These are phyloP conservation scores for Cryptocephalus primarius DNA, from an alignment of 2,888 invertebrate species.

Conservation along the genomic window DNA sequence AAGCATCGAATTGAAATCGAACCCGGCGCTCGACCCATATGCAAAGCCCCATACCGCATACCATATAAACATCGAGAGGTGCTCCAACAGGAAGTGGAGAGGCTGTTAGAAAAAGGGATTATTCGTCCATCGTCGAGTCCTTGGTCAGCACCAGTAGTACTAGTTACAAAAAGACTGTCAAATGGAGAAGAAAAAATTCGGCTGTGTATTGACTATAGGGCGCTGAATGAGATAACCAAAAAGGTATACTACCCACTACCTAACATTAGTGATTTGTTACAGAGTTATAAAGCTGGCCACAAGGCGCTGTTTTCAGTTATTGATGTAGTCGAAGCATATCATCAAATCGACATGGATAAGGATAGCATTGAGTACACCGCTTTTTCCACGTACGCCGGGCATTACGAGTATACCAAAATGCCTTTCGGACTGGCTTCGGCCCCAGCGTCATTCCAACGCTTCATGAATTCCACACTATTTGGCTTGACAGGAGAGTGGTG, in stretches of 20 bases:
- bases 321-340: slow-evolving; percentile 7
- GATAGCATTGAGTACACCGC: slow-evolving; percentile 6
- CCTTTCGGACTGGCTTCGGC: slow-evolving; percentile 9
- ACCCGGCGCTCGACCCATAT: too few species aligned
- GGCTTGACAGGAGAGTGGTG: slow-evolving; percentile 6
- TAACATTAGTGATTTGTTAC: slow-evolving; percentile 4
- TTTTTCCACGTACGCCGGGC: slow-evolving; percentile 8
- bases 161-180: slow-evolving; percentile 6
- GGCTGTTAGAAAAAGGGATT: slow-evolving; percentile 2
- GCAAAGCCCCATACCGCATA: slow-evolving; percentile 5
- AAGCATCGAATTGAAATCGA: too few species aligned
- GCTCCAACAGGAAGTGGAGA: slow-evolving; percentile 4
- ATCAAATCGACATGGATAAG: slow-evolving; percentile 7
- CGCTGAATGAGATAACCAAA: slow-evolving; percentile 3
- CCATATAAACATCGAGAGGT: slow-evolving; percentile 5
- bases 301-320: slow-evolving; percentile 6
- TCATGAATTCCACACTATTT: slow-evolving; percentile 8
- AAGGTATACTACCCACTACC: slow-evolving; percentile 6
- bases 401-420: slow-evolving; percentile 11
- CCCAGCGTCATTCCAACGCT: slow-evolving; percentile 8
- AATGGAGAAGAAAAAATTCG: slow-evolving; percentile 7
- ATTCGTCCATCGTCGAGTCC: slow-evolving; percentile 7
- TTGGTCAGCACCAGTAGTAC: too few species aligned
- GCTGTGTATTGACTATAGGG: slow-evolving; percentile 9
- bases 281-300: slow-evolving; percentile 5